These are phyloP conservation scores for Drosophila rufa DNA, from an alignment of 1,140 invertebrate genomes.

Conservation along the genomic window DNA sequence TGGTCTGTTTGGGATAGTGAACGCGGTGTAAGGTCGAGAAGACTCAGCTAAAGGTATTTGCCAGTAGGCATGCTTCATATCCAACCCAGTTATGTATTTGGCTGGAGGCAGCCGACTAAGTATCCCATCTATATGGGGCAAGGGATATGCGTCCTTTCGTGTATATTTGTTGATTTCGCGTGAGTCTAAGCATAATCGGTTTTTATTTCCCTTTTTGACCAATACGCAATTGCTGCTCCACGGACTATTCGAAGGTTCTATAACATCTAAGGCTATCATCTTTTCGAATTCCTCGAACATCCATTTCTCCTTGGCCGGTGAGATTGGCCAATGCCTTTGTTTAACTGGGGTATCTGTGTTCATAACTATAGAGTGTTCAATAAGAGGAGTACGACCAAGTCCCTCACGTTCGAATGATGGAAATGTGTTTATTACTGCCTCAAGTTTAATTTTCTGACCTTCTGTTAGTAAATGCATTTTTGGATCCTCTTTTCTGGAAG, in stretches of 20 bases:
- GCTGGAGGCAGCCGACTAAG: conserved; percentile 46
- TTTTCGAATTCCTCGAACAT: conserved; percentile 29
- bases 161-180: conserved; percentile 39
- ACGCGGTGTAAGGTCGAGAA: conserved; percentile 10
- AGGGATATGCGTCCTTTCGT: conserved; percentile 42
- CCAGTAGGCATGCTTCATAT: conserved; percentile 68
- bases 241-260: conserved; percentile 19
- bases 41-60: conserved; percentile 14
- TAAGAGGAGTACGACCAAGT: conserved; percentile 20
- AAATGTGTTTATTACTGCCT: conserved; percentile 9
- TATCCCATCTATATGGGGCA: conserved; percentile 42
- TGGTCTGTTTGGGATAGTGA: conserved; percentile 18
- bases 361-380: conserved; percentile 20
- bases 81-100: conserved; percentile 54
- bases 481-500: neutral
- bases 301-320: conserved; percentile 24
- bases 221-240: conserved; percentile 36
- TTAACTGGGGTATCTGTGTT: conserved; percentile 24
- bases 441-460: neutral
- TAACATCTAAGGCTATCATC: conserved; percentile 31
- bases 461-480: conserved; percentile 14
- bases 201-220: conserved; percentile 29
- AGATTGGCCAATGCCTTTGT: conserved; percentile 1
- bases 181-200: conserved; percentile 41
- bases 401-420: conserved; percentile 17